phyloP scores from a whole-genome alignment of 2,113 vertebrate species.

The Aspiorhynchus laticeps region DNA sequence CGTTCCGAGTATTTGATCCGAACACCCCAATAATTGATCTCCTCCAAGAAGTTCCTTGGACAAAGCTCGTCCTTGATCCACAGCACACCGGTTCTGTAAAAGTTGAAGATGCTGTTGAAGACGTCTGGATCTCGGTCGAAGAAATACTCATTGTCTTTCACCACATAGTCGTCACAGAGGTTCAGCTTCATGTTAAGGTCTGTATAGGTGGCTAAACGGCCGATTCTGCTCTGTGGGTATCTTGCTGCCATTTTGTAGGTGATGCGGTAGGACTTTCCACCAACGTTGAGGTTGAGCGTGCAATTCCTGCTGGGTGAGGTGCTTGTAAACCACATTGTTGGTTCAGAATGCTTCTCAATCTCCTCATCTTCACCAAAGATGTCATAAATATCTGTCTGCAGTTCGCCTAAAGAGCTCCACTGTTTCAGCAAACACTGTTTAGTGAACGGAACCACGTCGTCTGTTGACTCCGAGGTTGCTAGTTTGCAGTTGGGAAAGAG shows the following conservation, averaged over 20 bases:
- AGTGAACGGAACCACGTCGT: slow-evolving; percentile 60
- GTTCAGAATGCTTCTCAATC: slow-evolving; percentile 40
- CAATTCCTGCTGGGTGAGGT: neutral
- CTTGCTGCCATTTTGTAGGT: slow-evolving; percentile 71
- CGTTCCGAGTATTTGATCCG: slow-evolving; percentile 88
- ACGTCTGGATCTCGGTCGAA: slow-evolving; percentile 83
- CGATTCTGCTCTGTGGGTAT: slow-evolving; percentile 82
- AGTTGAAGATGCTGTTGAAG: slow-evolving; percentile 84
- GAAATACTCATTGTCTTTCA: slow-evolving; percentile 78
- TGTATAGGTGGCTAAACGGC: slow-evolving; percentile 76
- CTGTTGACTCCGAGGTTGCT: slow-evolving; percentile 56
- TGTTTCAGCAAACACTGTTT: slow-evolving; percentile 72
- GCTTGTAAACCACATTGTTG: neutral
- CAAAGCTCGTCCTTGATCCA: slow-evolving; percentile 87
- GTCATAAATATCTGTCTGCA: slow-evolving; percentile 54
- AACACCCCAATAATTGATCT: slow-evolving; percentile 95
- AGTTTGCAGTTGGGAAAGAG: slow-evolving; percentile 77
- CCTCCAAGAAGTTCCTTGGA: slow-evolving; percentile 88
- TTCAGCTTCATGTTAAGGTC: slow-evolving; percentile 77
- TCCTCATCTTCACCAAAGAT: slow-evolving; percentile 51
- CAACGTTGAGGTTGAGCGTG: slow-evolving; percentile 80
- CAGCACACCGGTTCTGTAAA: slow-evolving; percentile 83
- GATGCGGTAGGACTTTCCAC: slow-evolving; percentile 78
- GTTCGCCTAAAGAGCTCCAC: slow-evolving; percentile 73
- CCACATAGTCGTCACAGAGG: slow-evolving; percentile 80